A percentile compares a stretch with the other conserved stretches of the same genome.
These are phyloP conservation scores for Campylomormyrus numenius DNA, from an alignment of 2,113 vertebrate genomes.

Conservation along the genomic window DNA sequence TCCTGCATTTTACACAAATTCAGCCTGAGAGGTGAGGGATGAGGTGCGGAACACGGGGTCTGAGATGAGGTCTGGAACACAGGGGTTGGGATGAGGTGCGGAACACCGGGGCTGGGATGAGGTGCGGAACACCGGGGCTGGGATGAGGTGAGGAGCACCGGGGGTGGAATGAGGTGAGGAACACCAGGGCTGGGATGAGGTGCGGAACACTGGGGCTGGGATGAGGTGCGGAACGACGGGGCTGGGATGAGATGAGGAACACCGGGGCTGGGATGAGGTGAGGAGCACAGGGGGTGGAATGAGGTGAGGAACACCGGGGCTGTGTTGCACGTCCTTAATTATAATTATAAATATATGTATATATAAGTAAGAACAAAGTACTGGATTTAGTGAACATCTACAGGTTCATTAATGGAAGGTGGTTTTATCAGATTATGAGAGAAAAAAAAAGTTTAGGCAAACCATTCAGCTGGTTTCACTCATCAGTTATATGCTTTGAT, in stretches of 20 bases:
- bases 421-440: not conserved
- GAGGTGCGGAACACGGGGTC: not conserved
- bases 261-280: not conserved
- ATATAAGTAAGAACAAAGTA: not conserved
- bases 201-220: not conserved
- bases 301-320: not conserved
- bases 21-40: not conserved
- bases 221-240: not conserved
- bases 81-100: not conserved
- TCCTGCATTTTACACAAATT: not conserved
- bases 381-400: not conserved
- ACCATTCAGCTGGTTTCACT: constrained; percentile 32
- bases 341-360: not conserved
- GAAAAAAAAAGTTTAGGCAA: not conserved
- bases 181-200: not conserved
- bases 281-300: not conserved
- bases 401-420: not conserved
- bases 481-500: constrained; percentile 47
- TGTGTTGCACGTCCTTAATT: not conserved
- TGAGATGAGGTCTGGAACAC: not conserved
- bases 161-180: not conserved
- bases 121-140: not conserved
- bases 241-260: not conserved
- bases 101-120: not conserved
- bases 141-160: not conserved